Evolutionary conservation across 2,113 vertebrate species (phyloP).

Genomic region (Nicator chloris): DNA sequence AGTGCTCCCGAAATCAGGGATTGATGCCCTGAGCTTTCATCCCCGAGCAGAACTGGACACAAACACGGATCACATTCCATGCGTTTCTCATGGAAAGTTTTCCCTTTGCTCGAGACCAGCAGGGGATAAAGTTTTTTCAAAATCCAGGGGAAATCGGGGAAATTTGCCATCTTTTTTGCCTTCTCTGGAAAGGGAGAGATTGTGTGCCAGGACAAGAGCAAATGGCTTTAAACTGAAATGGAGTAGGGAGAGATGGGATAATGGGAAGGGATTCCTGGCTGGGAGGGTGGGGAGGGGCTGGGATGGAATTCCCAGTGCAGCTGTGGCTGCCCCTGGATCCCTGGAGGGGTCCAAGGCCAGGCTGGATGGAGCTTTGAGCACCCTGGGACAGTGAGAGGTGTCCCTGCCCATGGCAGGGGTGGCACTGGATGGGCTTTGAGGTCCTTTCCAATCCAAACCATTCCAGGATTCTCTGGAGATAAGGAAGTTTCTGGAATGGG

Average conservation of each 20-base stretch:
- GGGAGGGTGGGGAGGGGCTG: not conserved
- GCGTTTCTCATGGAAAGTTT: not conserved
- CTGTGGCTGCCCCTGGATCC: not conserved
- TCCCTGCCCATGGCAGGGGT: not conserved
- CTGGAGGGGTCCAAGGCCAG: not conserved
- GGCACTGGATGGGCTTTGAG: not conserved
- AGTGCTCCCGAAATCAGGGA: not conserved
- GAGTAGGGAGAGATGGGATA: not conserved
- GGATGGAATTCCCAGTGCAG: not conserved
- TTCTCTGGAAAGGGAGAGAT: not conserved
- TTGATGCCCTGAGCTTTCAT: not conserved
- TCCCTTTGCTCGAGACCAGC: not conserved
- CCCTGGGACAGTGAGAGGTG: not conserved
- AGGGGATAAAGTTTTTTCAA: rapidly evolving
- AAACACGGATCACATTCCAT: rapidly evolving
- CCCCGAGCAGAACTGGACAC: not conserved
- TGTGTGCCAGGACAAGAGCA: no score
- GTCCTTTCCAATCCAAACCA: not conserved
- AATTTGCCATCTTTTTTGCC: not conserved
- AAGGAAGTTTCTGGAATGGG: not conserved
- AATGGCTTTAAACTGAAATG: not conserved
- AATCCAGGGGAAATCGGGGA: rapidly evolving
- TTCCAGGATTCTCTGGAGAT: not conserved
- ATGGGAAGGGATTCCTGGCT: not conserved
- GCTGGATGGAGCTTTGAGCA: no score